Percentiles rank a stretch among this genome's conserved stretches.
Evolutionary conservation across 2,113 vertebrate genomes (phyloP).

Genomic region (Aphyosemion australe): DNA sequence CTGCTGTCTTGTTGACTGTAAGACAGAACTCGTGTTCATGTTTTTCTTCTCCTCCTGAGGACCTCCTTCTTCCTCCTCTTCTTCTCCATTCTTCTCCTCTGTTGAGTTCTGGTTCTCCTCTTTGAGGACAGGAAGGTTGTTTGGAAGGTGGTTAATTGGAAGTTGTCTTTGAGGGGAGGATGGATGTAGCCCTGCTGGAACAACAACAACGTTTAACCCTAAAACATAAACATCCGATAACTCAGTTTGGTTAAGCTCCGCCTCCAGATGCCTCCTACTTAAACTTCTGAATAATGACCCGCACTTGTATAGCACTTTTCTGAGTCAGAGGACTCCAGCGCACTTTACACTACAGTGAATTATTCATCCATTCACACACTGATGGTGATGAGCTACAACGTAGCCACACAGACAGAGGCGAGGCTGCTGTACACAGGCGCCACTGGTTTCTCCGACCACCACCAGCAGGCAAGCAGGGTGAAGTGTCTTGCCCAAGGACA

Average conservation of each 20-base stretch:
- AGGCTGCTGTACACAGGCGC: too few species aligned
- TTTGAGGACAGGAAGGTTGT: neutral
- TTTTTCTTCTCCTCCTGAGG: slow-evolving; percentile 13
- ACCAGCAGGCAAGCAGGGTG: too few species aligned
- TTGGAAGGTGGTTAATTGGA: neutral
- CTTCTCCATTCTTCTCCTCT: slow-evolving; percentile 2
- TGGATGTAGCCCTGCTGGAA: slow-evolving; percentile 28
- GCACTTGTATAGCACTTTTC: too few species aligned
- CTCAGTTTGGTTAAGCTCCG: neutral
- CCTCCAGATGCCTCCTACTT: too few species aligned
- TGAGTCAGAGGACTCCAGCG: too few species aligned
- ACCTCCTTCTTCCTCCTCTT: neutral
- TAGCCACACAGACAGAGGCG: too few species aligned
- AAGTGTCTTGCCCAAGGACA: too few species aligned
- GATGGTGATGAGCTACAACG: too few species aligned
- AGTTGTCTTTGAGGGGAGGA: slow-evolving; percentile 23
- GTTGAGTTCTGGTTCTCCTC: neutral
- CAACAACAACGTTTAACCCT: neutral
- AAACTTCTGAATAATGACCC: too few species aligned
- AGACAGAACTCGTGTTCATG: neutral
- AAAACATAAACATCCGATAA: neutral
- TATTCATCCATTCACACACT: too few species aligned
- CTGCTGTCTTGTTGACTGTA: slow-evolving; percentile 9
- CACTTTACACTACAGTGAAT: too few species aligned
- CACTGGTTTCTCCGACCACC: too few species aligned